Conservation (phyloP, 2,113 vertebrate species). For the Actenoides lindsayi region DNA sequence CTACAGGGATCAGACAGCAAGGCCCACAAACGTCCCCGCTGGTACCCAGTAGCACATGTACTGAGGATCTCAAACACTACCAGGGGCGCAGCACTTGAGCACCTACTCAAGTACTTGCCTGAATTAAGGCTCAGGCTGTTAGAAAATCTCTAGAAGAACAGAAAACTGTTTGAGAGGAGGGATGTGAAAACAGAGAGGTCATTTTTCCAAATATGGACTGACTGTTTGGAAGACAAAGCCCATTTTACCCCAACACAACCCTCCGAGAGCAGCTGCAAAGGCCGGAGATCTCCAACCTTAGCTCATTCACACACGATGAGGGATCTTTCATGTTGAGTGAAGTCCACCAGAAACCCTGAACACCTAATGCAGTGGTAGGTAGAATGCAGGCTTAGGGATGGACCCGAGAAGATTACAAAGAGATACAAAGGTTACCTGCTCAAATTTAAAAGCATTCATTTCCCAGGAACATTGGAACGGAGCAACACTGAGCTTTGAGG, state of each 20-base stretch:
- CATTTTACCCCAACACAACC: not conserved
- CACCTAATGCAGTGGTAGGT: not conserved
- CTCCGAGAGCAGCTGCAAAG: not conserved
- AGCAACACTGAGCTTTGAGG: not conserved
- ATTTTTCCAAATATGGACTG: constrained; percentile 32
- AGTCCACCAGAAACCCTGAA: not conserved
- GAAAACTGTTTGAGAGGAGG: constrained; percentile 18
- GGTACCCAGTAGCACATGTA: not conserved
- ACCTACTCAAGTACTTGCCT: constrained; percentile 9
- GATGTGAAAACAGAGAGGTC: constrained; percentile 18
- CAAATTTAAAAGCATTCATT: not conserved
- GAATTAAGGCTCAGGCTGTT: not conserved
- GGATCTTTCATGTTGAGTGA: not conserved
- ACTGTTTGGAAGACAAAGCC: constrained; percentile 16
- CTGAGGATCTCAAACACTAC: not conserved
- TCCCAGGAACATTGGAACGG: not conserved
- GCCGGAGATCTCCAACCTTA: not conserved
- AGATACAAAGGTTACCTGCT: not conserved
- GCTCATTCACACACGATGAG: not conserved
- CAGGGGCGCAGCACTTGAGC: not conserved
- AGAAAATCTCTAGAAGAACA: constrained; percentile 2
- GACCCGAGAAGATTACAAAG: not conserved
- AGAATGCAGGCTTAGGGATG: not conserved
- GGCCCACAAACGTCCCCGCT: not conserved
- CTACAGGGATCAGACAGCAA: not conserved